Percentiles rank a stretch among this genome's conserved stretches.
Conservation (phyloP, 2,113 vertebrate genomes). For the Sula dactylatra region DNA sequence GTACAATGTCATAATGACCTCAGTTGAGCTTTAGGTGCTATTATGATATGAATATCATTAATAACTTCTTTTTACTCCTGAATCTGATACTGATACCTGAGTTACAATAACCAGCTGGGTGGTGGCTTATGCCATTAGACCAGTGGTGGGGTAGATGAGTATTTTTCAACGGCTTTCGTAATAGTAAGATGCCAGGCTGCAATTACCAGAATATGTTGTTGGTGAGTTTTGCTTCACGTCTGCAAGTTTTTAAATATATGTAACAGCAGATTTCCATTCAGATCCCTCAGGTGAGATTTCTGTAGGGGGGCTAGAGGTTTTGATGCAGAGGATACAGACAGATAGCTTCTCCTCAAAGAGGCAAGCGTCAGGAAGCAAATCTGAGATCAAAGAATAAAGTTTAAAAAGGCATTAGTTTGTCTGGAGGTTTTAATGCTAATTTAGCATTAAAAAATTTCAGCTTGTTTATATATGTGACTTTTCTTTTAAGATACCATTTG, state of each 20-base stretch:
- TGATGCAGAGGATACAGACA: background rate
- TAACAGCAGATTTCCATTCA: background rate
- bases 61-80: background rate
- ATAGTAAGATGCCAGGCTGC: background rate
- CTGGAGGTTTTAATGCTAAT: background rate
- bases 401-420: background rate
- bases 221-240: background rate
- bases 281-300: background rate
- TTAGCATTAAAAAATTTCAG: background rate
- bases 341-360: background rate
- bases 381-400: background rate
- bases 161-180: background rate
- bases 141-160: background rate
- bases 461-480: background rate
- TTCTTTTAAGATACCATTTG: background rate
- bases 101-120: background rate
- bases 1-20: background rate
- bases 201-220: background rate
- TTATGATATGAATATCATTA: background rate
- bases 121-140: background rate
- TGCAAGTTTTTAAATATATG: background rate
- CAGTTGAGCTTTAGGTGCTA: background rate
- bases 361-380: background rate
- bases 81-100: background rate
- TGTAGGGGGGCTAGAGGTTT: background rate